A percentile compares a stretch with the other conserved stretches of the same genome.
Conservation (phyloP, 1,140 invertebrate genomes). For the Aleiodes sp. region DNA sequence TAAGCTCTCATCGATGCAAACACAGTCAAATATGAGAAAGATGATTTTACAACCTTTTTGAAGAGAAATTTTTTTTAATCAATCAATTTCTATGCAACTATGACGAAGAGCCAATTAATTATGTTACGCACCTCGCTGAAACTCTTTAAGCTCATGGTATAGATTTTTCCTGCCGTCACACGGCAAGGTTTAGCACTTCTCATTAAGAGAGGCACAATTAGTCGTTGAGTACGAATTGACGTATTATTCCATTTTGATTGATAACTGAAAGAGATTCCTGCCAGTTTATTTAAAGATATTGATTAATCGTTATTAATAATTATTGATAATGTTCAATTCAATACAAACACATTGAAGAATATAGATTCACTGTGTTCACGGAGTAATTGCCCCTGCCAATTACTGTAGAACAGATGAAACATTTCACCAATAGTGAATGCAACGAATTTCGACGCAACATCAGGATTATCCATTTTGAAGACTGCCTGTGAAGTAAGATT, state of each 20-base stretch:
- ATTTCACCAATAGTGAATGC: constrained; percentile 26
- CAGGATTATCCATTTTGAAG: constrained; percentile 30
- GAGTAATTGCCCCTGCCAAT: constrained; percentile 30
- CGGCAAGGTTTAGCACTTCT: constrained; percentile 26
- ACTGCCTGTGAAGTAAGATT: too few species aligned
- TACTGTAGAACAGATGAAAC: constrained; percentile 31
- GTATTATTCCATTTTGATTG: constrained; percentile 20
- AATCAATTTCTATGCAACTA: background rate
- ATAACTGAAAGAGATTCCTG: background rate
- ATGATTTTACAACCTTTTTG: constrained; percentile 27
- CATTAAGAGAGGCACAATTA: constrained; percentile 36
- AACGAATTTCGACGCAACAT: constrained; percentile 25
- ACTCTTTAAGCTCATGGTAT: constrained; percentile 26
- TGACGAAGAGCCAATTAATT: background rate
- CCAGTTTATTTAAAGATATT: background rate
- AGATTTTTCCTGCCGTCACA: constrained; percentile 35
- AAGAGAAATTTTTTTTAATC: background rate
- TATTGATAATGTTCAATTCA: background rate
- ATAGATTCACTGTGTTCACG: constrained; percentile 26
- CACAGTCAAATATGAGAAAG: constrained; percentile 26
- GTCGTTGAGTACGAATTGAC: constrained; percentile 27
- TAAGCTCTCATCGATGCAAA: constrained; percentile 25
- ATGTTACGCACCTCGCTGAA: constrained; percentile 34
- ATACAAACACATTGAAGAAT: constrained; percentile 23
- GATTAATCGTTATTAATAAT: background rate